Percentiles rank a stretch among this genome's conserved stretches.
Evolutionary conservation across 2,888 invertebrate genomes (phyloP).

Genomic region (Melinopterus prodromus): DNA sequence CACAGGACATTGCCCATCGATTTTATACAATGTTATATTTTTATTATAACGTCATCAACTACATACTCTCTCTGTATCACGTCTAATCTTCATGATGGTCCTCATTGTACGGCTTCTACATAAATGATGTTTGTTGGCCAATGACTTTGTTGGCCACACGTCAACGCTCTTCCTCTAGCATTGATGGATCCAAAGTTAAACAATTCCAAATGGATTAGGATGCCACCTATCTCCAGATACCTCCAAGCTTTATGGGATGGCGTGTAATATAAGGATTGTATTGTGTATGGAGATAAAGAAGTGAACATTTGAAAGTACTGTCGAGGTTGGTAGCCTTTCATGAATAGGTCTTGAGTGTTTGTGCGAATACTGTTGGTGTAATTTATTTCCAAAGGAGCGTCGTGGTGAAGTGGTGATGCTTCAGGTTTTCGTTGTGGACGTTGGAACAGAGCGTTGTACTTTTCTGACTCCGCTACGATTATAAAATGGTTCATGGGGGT

Average conservation of each 20-base stretch:
- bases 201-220: too few species aligned
- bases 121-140: too few species aligned
- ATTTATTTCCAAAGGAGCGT: background rate
- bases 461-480: background rate
- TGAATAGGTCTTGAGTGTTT: background rate
- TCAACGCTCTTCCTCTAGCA: too few species aligned
- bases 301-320: too few species aligned
- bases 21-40: constrained; percentile 27
- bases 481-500: background rate
- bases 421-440: background rate
- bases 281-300: too few species aligned
- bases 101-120: too few species aligned
- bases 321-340: background rate
- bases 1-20: constrained; percentile 21
- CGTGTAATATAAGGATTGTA: too few species aligned
- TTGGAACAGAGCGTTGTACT: background rate
- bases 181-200: too few species aligned
- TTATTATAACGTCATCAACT: constrained; percentile 18
- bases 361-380: background rate
- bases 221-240: too few species aligned
- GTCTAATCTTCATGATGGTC: background rate
- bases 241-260: too few species aligned
- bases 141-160: too few species aligned
- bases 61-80: background rate
- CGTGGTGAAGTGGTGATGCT: background rate